phyloP scores from a whole-genome alignment of 2,113 vertebrate genomes.

The Setophaga coronata region DNA sequence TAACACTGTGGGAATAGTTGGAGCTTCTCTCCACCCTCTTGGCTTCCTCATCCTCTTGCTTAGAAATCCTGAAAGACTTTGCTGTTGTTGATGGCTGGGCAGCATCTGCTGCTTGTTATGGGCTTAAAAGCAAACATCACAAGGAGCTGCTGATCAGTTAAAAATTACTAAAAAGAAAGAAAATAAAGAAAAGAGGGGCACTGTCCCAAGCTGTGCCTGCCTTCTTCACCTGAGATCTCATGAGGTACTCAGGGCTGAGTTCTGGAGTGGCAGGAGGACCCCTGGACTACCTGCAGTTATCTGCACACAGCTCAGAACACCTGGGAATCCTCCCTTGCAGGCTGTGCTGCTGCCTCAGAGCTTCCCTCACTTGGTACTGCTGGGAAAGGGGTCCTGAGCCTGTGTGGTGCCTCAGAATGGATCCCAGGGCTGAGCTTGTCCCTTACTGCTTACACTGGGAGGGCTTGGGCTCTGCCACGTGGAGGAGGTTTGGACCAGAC shows the following conservation, averaged over 20 bases:
- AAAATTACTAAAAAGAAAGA: not conserved
- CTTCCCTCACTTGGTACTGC: not conserved
- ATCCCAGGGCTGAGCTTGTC: not conserved
- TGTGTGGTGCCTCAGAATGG: not conserved
- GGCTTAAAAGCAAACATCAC: not conserved
- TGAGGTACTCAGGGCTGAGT: accelerated
- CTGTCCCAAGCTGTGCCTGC: not conserved
- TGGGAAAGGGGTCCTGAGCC: not conserved
- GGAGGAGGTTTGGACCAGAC: not conserved
- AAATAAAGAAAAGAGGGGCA: not conserved
- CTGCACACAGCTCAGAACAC: not conserved
- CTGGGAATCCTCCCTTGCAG: not conserved
- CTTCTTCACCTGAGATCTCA: not conserved
- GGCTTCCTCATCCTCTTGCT: not conserved
- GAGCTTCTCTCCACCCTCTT: not conserved
- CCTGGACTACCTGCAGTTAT: not conserved
- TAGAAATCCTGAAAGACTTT: not conserved
- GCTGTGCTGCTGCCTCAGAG: not conserved
- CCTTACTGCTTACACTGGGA: accelerated
- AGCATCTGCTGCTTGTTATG: not conserved
- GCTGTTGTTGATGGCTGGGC: not conserved
- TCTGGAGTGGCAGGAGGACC: not conserved
- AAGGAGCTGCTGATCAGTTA: not conserved
- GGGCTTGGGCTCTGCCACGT: not conserved
- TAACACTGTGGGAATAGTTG: not conserved